Evolutionary conservation across 2,888 invertebrate species (phyloP), one percentile per base, ranked within the genome.

Genomic region (Chloroclystis v-ata): DNA sequence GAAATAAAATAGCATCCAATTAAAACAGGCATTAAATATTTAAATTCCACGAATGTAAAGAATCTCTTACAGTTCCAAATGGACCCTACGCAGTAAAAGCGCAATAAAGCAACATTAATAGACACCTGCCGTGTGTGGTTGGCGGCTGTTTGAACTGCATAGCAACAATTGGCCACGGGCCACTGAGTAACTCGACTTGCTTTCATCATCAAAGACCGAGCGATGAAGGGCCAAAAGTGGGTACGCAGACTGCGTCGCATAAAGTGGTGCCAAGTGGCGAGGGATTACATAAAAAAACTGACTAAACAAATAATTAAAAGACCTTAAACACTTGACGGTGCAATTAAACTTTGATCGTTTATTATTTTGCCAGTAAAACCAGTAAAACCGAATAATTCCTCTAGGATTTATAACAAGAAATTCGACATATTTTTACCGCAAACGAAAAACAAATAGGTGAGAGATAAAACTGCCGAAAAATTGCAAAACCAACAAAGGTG

Each of bases 171-270:
- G 47, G 46, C 46, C 32, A 45, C 47, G 43, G 43, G 43, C 46
- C 44, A 53, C 49, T 37, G 56, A 47, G 37, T 46, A 46, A 29
- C 28, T 28, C 42, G n/a, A 30, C 48, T 33, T 35, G 26, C 44
- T 54, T 53, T 55, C 52, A 51, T 53, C 52, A 55, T 60, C 52
- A 60, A 52, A 57, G 47, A 35, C 37, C 45, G 33, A 50, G 51
- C 39, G 41, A 40, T 47, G 29, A 32, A 52, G 49, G 49, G 51
- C 39, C 49, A 40, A 51, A 46, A 43, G 54, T 49, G 43, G 49
- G 40, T 26, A 51, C 33, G 37, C 16, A 52, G 50, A 56, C 50
- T 44, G 50, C 54, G 54, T 41, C 37, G 43, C 37, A 35, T 28
- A 32, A 25, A 37, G 39, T 33, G 52, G 43, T 38, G 32, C 28